Base-by-base conservation (phyloP, 2,888 invertebrate species). In the Norana najaformis region DNA sequence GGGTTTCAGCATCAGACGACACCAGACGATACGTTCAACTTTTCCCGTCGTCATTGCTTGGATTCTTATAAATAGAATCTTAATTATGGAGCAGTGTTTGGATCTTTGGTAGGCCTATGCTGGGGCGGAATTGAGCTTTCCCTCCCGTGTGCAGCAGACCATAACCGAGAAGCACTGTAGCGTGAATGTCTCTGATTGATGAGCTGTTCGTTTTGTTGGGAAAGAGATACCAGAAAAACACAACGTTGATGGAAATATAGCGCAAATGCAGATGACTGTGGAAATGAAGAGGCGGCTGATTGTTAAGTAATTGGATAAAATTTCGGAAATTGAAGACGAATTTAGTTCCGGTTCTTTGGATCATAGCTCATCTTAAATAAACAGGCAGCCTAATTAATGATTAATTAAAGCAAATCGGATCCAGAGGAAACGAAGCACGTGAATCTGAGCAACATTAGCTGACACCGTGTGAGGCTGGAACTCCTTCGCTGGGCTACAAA, bases 271-370 rank as follows among this genome's bases (percentile, higher is more conserved):
- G 69, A 69, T 69, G 69, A 69, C n/a, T 69, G n/a, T 69, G 69
- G 30, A n/a, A 69, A 69, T 69, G 69, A 69, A n/a, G 69, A 69
- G 13, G n/a, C n/a, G 69, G 11, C n/a, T 69, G 69, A 69, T 69
- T n/a, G 69, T 69, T n/a, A 8, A n/a, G 30, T 69, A 69, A 69
- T 69, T n/a, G 69, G 69, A 69, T n/a, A n/a, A 47, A 69, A 69
- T n/a, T 1, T 69, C 69, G 69, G 69, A 69, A n/a, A 69, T 69
- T 69, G 11, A 23, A 47, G 23, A 23, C 47, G 47, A 47, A 47
- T 47, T 69, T 69, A 69, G 69, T 30, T n/a, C n/a, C 69, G 69
- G 69, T 69, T 69, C 69, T 69, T 69, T 69, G 69, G n/a, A 69
- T n/a, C n/a, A n/a, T n/a, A 8, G 69, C 30, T 69, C 30, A 69